phyloP scores from a whole-genome alignment of 2,113 vertebrate species.

The Danionella cerebrum region DNA sequence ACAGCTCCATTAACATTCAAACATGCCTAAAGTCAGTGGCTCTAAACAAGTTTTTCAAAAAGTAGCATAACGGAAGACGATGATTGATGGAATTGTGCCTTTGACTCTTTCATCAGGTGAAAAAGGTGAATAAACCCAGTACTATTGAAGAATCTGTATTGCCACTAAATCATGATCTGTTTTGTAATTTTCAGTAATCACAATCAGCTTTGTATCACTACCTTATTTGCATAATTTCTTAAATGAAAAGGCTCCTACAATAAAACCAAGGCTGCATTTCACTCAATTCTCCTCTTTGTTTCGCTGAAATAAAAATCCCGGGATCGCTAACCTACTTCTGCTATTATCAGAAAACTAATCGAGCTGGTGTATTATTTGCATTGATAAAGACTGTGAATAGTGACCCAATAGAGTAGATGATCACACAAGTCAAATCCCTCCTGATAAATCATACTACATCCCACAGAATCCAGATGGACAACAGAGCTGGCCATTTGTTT shows the following conservation, averaged over 20 bases:
- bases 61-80: no score
- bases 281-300: background rate
- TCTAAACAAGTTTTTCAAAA: no score
- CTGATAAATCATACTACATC: constrained; percentile 9
- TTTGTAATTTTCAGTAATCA: background rate
- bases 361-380: constrained; percentile 1
- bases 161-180: background rate
- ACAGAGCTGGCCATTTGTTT: constrained; percentile 42
- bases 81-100: no score
- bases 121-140: no score
- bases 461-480: no score
- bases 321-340: background rate
- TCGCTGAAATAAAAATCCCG: background rate
- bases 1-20: no score
- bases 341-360: constrained; percentile 21
- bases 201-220: background rate
- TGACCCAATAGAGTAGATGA: constrained; percentile 15
- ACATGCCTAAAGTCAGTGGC: no score
- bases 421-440: background rate
- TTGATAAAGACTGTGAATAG: constrained; percentile 18
- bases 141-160: no score
- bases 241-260: background rate
- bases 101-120: no score
- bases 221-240: background rate
- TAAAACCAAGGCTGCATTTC: background rate